Base-by-base conservation (phyloP, 1,140 invertebrate genomes). In the Tetragonula clypearis region DNA sequence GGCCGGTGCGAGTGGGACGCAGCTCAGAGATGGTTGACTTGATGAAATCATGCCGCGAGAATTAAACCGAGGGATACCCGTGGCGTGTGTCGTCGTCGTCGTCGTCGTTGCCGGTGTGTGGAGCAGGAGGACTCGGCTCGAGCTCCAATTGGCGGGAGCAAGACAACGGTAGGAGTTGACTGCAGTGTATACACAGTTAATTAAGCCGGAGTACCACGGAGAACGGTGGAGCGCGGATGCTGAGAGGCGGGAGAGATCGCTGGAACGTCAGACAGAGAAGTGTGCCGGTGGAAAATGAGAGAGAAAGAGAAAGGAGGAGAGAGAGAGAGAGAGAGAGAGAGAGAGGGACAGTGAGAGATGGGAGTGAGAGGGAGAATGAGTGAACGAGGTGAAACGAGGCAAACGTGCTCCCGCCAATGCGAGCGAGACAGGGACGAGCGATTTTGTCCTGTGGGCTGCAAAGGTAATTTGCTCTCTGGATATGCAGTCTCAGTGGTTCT, bases 111-210 rank as follows among this genome's bases (percentile, higher is more conserved):
- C 49, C 74, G 88, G 86, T 89, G 88, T 89, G 87, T 89, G 88
- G 87, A 88, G 77, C 79, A 71, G 82, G 82, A 82, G 82, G 71
- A 88, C 79, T 79, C 82, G 79, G 69, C 81, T 80, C 85, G 87
- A 85, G 83, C 91, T 91, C 90, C 93, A 94, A 94, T 94, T 94
- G 94, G 92, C 93, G 92, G 93, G 92, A 93, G 93, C 91, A 92
- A 93, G 93, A 94, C 91, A 94, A 94, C 92, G 93, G 92, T 93
- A 94, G 93, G 92, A 94, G 94, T 93, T 92, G 92, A 92, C 92
- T 93, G 91, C 91, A 91, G 92, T 94, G 94, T 95, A 94, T 95
- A 95, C 93, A 94, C 92, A 93, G 94, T 94, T 95, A 94, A 95
- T 95, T 94, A 94, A 94, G 90, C 92, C 90, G 84, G 91, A 93